Conservation (phyloP, 1,140 invertebrate genomes). For the Papilio polytes region DNA sequence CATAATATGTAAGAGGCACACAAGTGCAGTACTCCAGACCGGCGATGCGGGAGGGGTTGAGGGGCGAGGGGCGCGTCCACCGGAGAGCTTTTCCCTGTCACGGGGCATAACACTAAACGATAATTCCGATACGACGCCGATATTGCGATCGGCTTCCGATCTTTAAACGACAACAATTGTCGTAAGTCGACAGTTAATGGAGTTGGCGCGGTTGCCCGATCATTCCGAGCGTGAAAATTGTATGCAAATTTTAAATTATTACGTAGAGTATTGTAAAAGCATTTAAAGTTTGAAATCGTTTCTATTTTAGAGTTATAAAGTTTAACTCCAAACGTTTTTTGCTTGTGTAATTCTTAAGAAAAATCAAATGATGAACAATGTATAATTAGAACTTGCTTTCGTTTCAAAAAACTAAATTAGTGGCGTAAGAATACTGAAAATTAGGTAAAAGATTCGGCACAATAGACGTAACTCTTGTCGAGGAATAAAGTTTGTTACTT, state of each 20-base stretch:
- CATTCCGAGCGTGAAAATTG: conserved; percentile 48
- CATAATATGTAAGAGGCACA: conserved; percentile 42
- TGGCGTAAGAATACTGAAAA: neutral
- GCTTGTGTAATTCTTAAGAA: too few relatives aligned
- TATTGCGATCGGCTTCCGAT: conserved; percentile 65
- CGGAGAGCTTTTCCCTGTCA: conserved; percentile 80
- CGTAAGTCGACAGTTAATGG: conserved; percentile 67
- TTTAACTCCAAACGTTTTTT: too few relatives aligned
- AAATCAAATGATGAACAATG: too few relatives aligned
- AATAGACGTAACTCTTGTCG: neutral
- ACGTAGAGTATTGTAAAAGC: neutral
- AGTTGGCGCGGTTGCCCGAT: conserved; percentile 45
- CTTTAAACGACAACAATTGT: conserved; percentile 74
- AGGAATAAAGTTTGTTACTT: conserved; percentile 11
- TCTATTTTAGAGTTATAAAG: neutral
- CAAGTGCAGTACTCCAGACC: conserved; percentile 50
- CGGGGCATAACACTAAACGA: conserved; percentile 78
- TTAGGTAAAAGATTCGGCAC: neutral
- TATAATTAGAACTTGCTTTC: neutral
- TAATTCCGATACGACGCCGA: conserved; percentile 72
- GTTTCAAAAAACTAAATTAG: neutral
- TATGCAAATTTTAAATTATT: conserved; percentile 53
- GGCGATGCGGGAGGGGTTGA: conserved; percentile 43
- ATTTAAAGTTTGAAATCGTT: neutral
- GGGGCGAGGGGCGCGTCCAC: conserved; percentile 54